Conservation (phyloP, 2,113 vertebrate species). For the Tychaedon coryphoeus region DNA sequence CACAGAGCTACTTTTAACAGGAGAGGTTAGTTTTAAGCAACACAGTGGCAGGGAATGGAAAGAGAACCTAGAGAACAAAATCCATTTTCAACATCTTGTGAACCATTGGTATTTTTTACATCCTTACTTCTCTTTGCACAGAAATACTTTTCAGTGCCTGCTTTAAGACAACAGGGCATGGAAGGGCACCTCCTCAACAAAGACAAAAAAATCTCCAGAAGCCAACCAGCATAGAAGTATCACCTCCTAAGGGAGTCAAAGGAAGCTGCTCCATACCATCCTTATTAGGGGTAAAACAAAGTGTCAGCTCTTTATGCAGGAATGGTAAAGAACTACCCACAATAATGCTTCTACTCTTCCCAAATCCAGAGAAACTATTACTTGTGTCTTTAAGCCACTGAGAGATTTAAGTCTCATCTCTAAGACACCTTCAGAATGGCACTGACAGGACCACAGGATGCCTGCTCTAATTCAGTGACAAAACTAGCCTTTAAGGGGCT, state of each 20-base stretch:
- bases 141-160: not conserved
- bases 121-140: not conserved
- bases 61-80: not conserved
- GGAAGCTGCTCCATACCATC: not conserved
- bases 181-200: not conserved
- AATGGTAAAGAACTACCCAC: not conserved
- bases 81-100: not conserved
- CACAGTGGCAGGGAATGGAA: accelerated
- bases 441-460: not conserved
- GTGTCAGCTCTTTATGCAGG: not conserved
- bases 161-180: not conserved
- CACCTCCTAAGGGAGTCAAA: not conserved
- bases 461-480: not conserved
- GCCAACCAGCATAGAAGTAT: not conserved
- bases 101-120: not conserved
- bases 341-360: not conserved
- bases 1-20: not conserved
- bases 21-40: not conserved
- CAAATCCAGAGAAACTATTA: not conserved
- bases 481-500: not conserved
- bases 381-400: not conserved
- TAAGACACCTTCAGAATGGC: not conserved
- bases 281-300: not conserved
- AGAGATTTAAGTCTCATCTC: not conserved
- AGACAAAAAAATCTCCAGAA: not conserved